Evolutionary conservation across 2,797 vertebrate genomes (phyloP).

Genomic region (Varecia variegata): DNA sequence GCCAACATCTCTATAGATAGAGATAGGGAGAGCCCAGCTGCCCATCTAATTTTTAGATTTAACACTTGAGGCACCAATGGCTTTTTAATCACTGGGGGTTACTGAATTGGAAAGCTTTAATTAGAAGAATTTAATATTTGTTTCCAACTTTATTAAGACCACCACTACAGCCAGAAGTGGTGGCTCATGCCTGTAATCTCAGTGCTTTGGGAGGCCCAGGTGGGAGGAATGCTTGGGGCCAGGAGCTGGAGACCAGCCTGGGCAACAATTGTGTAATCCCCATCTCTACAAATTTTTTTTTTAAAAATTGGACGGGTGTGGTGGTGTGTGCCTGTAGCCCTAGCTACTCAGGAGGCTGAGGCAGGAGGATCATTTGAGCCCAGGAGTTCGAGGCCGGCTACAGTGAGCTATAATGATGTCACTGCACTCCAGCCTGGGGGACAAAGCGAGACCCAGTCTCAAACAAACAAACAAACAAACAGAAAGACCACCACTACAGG

Average conservation of each 20-base stretch:
- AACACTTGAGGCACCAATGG: not conserved
- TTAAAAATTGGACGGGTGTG: not conserved
- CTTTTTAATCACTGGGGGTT: not conserved
- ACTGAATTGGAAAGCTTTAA: not conserved
- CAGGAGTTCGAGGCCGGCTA: not conserved
- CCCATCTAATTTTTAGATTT: not conserved
- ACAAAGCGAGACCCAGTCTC: not conserved
- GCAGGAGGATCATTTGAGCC: not conserved
- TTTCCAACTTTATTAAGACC: not conserved
- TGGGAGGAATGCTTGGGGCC: not conserved
- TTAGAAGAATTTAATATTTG: conserved; percentile 17
- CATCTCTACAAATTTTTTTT: not conserved
- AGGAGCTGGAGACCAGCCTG: not conserved
- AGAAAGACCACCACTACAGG: not conserved
- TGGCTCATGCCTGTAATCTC: not conserved
- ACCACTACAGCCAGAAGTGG: not conserved
- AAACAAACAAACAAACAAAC: not conserved
- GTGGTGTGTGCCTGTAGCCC: not conserved
- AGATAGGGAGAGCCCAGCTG: not conserved
- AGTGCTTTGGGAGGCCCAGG: not conserved
- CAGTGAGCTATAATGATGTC: not conserved
- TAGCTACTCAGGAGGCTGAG: not conserved
- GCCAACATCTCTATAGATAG: not conserved
- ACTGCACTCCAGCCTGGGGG: not conserved
- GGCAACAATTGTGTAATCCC: not conserved